Evolutionary conservation across 2,113 vertebrate genomes (phyloP).

Genomic region (Lagopus leucura): DNA sequence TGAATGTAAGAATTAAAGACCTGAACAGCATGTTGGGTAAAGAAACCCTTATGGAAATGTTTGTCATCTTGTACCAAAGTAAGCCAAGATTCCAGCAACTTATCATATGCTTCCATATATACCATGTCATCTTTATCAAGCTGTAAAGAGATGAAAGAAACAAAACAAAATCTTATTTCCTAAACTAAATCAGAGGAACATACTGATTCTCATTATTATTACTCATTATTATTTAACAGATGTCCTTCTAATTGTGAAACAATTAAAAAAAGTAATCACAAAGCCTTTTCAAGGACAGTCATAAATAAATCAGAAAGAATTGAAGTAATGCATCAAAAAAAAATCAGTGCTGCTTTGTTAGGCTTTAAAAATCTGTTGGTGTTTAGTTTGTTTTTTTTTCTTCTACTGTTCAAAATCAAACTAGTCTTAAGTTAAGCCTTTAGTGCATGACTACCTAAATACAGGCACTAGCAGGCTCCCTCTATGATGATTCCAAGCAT

Average conservation of each 20-base stretch:
- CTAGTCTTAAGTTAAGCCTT: not conserved
- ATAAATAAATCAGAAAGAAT: not conserved
- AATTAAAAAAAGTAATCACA: not conserved
- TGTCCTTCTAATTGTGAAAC: not conserved
- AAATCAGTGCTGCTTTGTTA: not conserved
- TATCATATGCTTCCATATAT: conserved; percentile 99
- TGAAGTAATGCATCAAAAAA: not conserved
- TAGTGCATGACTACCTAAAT: not conserved
- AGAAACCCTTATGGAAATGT: conserved; percentile 97
- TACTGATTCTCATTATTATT: not conserved
- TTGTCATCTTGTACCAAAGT: conserved; percentile 96
- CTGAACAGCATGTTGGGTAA: conserved; percentile 95
- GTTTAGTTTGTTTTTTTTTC: not conserved
- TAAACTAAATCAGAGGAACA: not conserved
- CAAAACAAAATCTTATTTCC: not conserved
- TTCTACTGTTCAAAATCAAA: not conserved
- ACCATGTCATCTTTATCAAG: conserved; percentile 99
- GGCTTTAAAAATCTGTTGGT: not conserved
- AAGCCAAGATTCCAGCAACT: conserved; percentile 96
- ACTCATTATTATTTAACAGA: not conserved
- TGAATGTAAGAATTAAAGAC: conserved; percentile 99
- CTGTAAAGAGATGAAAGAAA: conserved; percentile 70
- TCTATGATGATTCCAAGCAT: not conserved
- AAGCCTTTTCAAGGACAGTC: not conserved
- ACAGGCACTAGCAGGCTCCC: not conserved